phyloP scores from a whole-genome alignment of 2,888 invertebrate genomes.

The Scaptomyza caliginosa region DNA sequence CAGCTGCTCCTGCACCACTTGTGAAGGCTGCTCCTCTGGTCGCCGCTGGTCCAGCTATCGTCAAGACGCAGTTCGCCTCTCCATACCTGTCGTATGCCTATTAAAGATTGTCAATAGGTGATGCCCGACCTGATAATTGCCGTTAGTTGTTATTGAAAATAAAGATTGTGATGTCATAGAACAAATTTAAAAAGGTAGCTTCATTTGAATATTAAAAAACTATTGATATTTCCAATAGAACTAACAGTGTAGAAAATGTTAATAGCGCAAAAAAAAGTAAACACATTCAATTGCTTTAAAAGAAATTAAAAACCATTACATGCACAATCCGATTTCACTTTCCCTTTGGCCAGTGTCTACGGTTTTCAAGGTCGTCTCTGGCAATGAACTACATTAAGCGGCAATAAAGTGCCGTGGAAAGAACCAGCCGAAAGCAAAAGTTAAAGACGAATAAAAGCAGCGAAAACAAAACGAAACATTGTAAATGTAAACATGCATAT shows the following conservation, averaged over 20 bases:
- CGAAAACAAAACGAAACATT: slow-evolving; percentile 37
- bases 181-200: not conserved
- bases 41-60: slow-evolving; percentile 76
- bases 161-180: slow-evolving; percentile 72
- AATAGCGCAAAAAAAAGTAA: not conserved
- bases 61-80: slow-evolving; percentile 81
- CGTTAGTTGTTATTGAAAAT: slow-evolving; percentile 80
- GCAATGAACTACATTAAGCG: slow-evolving; percentile 28
- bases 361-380: slow-evolving; percentile 56
- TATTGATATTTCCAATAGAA: too few species aligned
- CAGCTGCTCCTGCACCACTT: slow-evolving; percentile 67
- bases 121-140: slow-evolving; percentile 68
- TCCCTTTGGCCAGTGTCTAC: slow-evolving; percentile 41
- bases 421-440: slow-evolving; percentile 47
- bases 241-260: not conserved
- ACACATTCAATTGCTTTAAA: not conserved
- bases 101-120: slow-evolving; percentile 59
- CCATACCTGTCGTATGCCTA: slow-evolving; percentile 82
- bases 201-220: not conserved
- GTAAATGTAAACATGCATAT: slow-evolving; percentile 48
- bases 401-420: slow-evolving; percentile 45
- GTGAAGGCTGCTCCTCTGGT: slow-evolving; percentile 64
- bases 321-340: slow-evolving; percentile 45
- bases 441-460: slow-evolving; percentile 7
- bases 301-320: slow-evolving; percentile 57